Evolutionary conservation across 2,113 vertebrate genomes (phyloP).

Genomic region (Orycteropus afer): DNA sequence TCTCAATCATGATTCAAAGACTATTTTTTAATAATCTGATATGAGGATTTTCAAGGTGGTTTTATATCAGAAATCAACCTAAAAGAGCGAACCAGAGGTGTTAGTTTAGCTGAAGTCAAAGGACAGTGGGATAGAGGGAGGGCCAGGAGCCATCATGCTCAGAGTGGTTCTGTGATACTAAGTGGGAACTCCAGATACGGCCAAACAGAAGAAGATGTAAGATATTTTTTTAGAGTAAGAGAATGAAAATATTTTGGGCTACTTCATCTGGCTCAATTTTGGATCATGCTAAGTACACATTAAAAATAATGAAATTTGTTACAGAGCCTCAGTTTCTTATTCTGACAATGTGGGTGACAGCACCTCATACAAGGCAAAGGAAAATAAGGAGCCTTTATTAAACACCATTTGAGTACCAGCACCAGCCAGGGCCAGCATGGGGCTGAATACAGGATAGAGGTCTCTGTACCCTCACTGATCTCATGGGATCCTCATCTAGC

Average conservation of each 20-base stretch:
- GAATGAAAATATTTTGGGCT: neutral
- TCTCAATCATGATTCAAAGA: neutral
- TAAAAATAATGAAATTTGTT: neutral
- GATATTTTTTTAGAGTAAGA: neutral
- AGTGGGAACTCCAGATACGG: neutral
- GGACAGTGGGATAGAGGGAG: accelerated
- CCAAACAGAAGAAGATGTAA: neutral
- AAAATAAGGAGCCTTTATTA: neutral
- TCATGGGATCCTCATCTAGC: accelerated
- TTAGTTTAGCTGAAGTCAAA: neutral
- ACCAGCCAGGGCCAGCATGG: no score
- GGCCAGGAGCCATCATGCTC: neutral
- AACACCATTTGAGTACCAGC: neutral
- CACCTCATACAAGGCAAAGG: neutral
- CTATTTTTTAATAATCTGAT: neutral
- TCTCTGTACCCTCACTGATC: neutral
- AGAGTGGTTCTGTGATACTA: accelerated
- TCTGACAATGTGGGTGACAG: neutral
- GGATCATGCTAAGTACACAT: neutral
- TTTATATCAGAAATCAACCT: neutral
- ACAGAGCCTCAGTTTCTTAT: neutral
- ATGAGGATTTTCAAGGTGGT: neutral
- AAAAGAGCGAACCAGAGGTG: neutral
- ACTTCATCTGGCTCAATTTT: neutral
- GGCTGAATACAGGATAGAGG: neutral